phyloP scores from a whole-genome alignment of 1,140 invertebrate genomes.

The Musca vetustissima region DNA sequence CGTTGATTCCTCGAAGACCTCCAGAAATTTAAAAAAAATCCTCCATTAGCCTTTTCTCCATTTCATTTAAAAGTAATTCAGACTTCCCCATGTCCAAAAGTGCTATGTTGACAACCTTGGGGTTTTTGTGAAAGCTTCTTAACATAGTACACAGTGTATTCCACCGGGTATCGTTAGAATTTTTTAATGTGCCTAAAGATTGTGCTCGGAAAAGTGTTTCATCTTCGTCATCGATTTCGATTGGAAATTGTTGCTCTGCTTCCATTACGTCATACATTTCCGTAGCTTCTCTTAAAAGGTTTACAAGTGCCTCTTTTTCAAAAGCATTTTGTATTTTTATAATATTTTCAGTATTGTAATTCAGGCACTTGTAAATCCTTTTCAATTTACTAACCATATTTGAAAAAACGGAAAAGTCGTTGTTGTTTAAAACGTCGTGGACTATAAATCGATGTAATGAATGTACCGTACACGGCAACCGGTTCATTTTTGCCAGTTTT shows the following conservation, averaged over 20 bases:
- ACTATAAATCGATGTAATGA: conserved; percentile 6
- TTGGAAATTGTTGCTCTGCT: background rate
- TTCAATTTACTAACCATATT: background rate
- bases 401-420: background rate
- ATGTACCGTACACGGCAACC: conserved; percentile 1
- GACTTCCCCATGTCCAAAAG: no score
- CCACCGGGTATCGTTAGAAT: background rate
- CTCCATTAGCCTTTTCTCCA: no score
- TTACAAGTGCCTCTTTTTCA: conserved; percentile 6
- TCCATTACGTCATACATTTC: conserved; percentile 1
- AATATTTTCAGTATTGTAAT: background rate
- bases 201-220: background rate
- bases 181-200: background rate
- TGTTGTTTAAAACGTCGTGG: background rate
- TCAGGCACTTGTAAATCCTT: background rate
- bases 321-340: background rate
- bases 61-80: no score
- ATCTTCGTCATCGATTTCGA: background rate
- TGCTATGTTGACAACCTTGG: no score
- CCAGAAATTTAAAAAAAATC: no score
- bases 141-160: no score
- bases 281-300: background rate
- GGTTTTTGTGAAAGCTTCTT: no score
- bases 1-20: no score
- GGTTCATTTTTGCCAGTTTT: background rate